Base-by-base conservation (phyloP, 1,140 invertebrate genomes). In the Drosophila lacertosa region DNA sequence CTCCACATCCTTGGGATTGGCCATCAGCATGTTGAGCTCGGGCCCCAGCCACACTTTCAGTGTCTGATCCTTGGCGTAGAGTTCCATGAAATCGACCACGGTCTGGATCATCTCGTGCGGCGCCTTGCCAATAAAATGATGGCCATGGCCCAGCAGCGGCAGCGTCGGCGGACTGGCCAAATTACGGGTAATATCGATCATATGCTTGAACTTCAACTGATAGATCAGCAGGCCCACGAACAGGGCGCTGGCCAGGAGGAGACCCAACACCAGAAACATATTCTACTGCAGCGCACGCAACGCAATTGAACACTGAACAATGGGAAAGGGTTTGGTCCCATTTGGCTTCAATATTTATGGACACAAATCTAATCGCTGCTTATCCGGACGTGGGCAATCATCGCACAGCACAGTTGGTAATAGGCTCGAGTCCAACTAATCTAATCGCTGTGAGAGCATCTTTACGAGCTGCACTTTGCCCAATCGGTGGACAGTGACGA, bases 11-110 rank as follows among this genome's bases (percentile, higher is more conserved):
- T 86, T 84, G 29, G 84, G 71, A 69, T 90, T 70, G 51, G 11
- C 35, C 68, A 89, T 77, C 0, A 91, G 33, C 10, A 91, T 51
- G 59, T 91, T 84, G 0, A 90, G 63, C 63, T 89, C 86, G 2
- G 86, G 82, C 1, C 89, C 89, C 13, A 91, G 58, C 89, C 89
- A 91, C 2, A 91, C 65, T 47, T 90, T 91, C 4, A 86, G 44
- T 5, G 97, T 97, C 3, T 64, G 13, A 20, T 76, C 68, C 59
- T 74, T 86, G 32, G 57, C 24, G 47, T 81, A 88, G 0, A 0
- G 3, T 0, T n/a, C 1, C 82, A 86, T 81, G 16, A 86, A 86
- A 0, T 63, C 40, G 4, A 1, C 3, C 1, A 88, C 29, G 2
- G 1, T 37, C 5, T 55, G 11, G 1, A 86, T 11, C 42, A 86